phyloP scores from a whole-genome alignment of 2,113 vertebrate species.

The Anser brachyrhynchus region DNA sequence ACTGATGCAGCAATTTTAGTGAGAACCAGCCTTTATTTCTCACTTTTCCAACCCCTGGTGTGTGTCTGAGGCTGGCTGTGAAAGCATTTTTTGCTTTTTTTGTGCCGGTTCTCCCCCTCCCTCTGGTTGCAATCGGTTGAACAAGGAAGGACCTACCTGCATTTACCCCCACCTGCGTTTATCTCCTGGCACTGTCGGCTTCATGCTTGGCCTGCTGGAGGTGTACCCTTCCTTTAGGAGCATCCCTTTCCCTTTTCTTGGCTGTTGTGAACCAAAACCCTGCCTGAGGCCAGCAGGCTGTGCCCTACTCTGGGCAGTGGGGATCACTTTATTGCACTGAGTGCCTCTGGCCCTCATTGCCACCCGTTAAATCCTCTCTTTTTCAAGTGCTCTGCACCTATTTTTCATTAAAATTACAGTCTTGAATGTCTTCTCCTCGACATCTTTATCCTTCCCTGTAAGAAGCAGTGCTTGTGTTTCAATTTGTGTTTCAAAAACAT shows the following conservation, averaged over 20 bases:
- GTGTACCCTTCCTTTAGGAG: not conserved
- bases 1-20: not conserved
- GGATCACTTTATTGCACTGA: not conserved
- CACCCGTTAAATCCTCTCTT: not conserved
- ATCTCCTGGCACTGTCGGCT: not conserved
- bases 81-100: not conserved
- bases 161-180: too few species aligned
- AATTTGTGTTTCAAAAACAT: too few species aligned
- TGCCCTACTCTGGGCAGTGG: not conserved
- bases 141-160: fast-evolving
- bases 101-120: not conserved
- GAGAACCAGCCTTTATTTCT: not conserved
- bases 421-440: too few species aligned
- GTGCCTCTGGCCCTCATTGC: not conserved
- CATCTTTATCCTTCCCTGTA: not conserved
- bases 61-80: not conserved
- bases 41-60: not conserved
- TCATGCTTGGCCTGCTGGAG: not conserved
- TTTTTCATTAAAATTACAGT: not conserved
- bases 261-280: not conserved
- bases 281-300: not conserved
- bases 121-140: too few species aligned
- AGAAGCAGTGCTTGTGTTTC: not conserved
- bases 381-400: not conserved
- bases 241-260: not conserved